Evolutionary conservation across 1,140 invertebrate species (phyloP), one percentile per base, ranked within the genome.

Genomic region (Scaptodrosophila lebanonensis): DNA sequence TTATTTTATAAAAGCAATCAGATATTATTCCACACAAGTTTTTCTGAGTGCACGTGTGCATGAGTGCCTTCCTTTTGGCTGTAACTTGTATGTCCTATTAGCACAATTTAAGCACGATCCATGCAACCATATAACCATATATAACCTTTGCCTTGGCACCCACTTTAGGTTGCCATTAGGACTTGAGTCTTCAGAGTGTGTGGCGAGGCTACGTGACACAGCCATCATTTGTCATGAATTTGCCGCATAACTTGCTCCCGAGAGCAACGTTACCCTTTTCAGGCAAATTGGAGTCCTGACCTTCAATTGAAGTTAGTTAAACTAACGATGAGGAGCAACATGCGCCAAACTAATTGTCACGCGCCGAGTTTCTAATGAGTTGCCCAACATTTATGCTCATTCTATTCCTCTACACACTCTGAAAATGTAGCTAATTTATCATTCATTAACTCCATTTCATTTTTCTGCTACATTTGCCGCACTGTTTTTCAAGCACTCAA

Each of bases 281-380:
- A 29, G 30, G 5, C 16, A 62, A 67, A 39, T 54, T 62, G 50
- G 29, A 36, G 36, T n/a, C n/a, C n/a, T n/a, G n/a, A n/a, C 47
- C 64, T 54, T 35, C 68, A 73, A 77, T 72, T 72, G 64, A 39
- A 33, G 36, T 5, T 29, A 45, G 33, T 49, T 51, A 48, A 54
- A 45, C 57, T 51, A 12, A 48, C 38, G 47, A 40, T 50, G 39
- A 66, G 47, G 49, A 56, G 43, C 39, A 3, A 11, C 22, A 8
- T 49, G 39, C 40, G 18, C 57, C 57, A 58, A n/a, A 50, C 60
- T 82, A 77, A 77, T 77, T 77, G 73, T 68, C 68, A 69, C 71
- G 68, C 68, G 75, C 54, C 18, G 50, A 57, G 64, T 60, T 71
- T 54, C 63, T 61, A 77, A 79, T 77, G 73, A 79, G 68, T 68